Percentiles rank a stretch among this genome's conserved stretches.
phyloP scores from a whole-genome alignment of 2,888 invertebrate species.

The Heliconius aoede region DNA sequence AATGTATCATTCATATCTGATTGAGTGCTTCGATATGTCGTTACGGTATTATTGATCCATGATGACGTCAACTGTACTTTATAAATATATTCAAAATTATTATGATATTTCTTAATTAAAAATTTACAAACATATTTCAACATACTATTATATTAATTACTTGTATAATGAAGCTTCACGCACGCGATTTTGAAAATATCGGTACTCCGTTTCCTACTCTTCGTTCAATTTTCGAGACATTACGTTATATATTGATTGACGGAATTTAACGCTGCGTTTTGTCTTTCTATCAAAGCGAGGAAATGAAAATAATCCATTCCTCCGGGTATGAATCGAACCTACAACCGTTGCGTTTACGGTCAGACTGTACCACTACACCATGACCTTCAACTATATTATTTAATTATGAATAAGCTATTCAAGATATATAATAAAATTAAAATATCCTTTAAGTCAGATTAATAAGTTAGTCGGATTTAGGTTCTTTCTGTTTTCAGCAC shows the following conservation, averaged over 20 bases:
- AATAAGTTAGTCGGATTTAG: background rate
- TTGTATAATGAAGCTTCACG: too few relatives aligned
- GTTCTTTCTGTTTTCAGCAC: slow-evolving; percentile 1
- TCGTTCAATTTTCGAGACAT: background rate
- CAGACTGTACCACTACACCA: background rate
- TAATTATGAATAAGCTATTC: background rate
- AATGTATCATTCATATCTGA: slow-evolving; percentile 31
- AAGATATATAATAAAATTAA: background rate
- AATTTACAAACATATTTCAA: too few relatives aligned
- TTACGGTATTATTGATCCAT: slow-evolving; percentile 6
- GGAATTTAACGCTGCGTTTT: background rate
- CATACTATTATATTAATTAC: too few relatives aligned
- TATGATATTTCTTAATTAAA: background rate
- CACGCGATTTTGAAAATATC: too few relatives aligned
- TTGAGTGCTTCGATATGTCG: slow-evolving; percentile 32
- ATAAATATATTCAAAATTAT: background rate
- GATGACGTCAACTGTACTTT: background rate
- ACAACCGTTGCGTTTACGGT: background rate
- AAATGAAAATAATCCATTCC: background rate
- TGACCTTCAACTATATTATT: too few relatives aligned
- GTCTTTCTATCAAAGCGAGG: background rate
- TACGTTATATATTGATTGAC: background rate
- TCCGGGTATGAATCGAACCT: background rate
- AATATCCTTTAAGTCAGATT: too few relatives aligned
- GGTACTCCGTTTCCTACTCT: too few relatives aligned